Evolutionary conservation across 2,888 invertebrate genomes (phyloP).

Genomic region (Tenthredo mesomela): DNA sequence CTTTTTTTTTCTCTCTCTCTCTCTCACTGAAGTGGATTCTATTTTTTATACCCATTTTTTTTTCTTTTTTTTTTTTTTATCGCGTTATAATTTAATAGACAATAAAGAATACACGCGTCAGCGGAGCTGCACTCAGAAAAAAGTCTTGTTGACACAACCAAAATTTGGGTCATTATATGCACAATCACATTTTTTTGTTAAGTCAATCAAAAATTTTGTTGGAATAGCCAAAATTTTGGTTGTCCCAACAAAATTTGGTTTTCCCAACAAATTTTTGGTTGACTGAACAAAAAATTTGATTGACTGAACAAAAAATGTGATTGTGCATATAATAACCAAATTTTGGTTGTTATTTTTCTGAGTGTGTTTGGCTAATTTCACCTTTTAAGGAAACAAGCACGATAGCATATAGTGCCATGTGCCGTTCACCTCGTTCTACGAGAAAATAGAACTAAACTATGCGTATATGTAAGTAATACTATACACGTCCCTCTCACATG

Average conservation of each 20-base stretch:
- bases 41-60: not conserved
- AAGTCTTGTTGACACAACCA: too few species aligned
- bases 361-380: not conserved
- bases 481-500: conserved; percentile 4
- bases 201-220: too few species aligned
- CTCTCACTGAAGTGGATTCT: not conserved
- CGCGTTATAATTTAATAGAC: not conserved
- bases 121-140: too few species aligned
- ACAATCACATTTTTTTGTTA: too few species aligned
- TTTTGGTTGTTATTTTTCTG: too few species aligned
- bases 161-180: too few species aligned
- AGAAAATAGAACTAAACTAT: not conserved
- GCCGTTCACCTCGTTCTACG: conserved; percentile 22
- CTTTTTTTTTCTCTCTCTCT: not conserved
- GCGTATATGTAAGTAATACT: not conserved
- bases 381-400: not conserved
- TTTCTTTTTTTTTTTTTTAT: not conserved
- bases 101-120: not conserved
- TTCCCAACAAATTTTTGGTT: too few species aligned
- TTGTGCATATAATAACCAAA: too few species aligned
- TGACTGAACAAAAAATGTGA: too few species aligned
- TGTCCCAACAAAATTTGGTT: too few species aligned
- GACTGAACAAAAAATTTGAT: too few species aligned
- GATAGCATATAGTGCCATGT: not conserved
- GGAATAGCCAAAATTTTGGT: too few species aligned